A percentile compares a stretch with the other conserved stretches of the same genome.
phyloP scores from a whole-genome alignment of 30 jellyfish, hydroid and myxozoan genomes.

The Turritopsis dohrnii region DNA sequence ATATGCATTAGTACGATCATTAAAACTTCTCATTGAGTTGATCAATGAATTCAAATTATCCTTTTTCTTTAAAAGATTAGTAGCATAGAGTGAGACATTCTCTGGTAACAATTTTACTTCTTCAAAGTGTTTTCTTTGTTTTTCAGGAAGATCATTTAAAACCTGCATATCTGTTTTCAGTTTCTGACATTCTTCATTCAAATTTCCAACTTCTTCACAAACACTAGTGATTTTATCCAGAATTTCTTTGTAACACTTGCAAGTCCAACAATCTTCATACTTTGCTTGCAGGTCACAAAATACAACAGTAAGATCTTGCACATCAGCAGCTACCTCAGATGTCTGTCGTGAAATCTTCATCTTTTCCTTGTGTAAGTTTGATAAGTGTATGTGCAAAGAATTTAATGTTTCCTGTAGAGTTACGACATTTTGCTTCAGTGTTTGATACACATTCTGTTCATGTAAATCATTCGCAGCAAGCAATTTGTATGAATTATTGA shows the following conservation, averaged over 20 bases:
- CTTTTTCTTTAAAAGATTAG: not conserved
- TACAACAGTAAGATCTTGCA: not conserved
- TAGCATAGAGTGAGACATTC: not conserved
- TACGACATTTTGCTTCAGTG: not conserved
- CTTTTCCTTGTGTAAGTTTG: not conserved
- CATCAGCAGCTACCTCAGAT: not conserved
- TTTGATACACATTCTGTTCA: not conserved
- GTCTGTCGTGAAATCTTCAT: slow-evolving; percentile 3
- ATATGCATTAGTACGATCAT: not conserved
- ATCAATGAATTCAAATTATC: slow-evolving; percentile 1
- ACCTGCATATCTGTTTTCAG: not conserved
- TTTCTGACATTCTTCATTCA: not conserved
- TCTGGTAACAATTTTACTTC: slow-evolving; percentile 3
- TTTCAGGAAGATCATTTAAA: not conserved
- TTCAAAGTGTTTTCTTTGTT: slow-evolving; percentile 4
- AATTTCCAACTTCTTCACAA: not conserved
- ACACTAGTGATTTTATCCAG: not conserved
- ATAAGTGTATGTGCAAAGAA: not conserved
- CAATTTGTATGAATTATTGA: slow-evolving; percentile 10
- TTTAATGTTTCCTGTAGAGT: not conserved
- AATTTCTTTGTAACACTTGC: not conserved
- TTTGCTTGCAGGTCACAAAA: not conserved
- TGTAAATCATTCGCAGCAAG: slow-evolving; percentile 7
- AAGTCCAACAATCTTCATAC: slow-evolving; percentile 4
- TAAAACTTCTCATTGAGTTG: not conserved